Conservation (phyloP, 2,888 invertebrate species). For the Drosophila paramelanica region DNA sequence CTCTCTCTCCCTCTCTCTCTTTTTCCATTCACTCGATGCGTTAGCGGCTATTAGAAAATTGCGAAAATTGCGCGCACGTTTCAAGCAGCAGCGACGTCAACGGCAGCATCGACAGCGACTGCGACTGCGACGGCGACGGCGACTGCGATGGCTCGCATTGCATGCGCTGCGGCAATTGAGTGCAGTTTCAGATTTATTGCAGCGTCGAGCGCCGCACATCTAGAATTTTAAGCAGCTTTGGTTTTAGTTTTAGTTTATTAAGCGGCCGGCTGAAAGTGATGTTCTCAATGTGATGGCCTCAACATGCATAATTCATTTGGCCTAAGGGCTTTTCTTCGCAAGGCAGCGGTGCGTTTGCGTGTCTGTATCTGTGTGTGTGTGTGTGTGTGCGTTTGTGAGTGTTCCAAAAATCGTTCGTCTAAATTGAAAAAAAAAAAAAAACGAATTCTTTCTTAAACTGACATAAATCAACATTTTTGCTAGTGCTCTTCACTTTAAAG, state of each 20-base stretch:
- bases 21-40: constrained; percentile 15
- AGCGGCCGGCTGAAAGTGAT: constrained; percentile 43
- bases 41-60: constrained; percentile 78
- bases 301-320: constrained; percentile 71
- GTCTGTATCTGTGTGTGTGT: background rate
- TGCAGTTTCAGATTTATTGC: constrained; percentile 77
- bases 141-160: constrained; percentile 42
- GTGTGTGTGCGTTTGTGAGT: background rate
- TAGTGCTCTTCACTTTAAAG: too few relatives aligned
- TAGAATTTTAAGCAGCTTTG: constrained; percentile 74
- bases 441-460: background rate
- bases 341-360: constrained; percentile 5
- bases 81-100: constrained; percentile 26
- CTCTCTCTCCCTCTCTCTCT: background rate
- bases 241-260: constrained; percentile 73
- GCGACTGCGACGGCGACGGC: constrained; percentile 8
- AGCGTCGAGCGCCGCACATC: constrained; percentile 44
- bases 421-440: background rate
- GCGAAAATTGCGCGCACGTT: constrained; percentile 79
- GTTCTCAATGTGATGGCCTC: constrained; percentile 34
- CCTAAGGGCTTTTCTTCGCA: constrained; percentile 56
- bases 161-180: constrained; percentile 71
- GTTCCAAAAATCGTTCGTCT: background rate
- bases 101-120: constrained; percentile 7
- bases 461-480: background rate